Base-by-base conservation (phyloP, 2,113 vertebrate genomes). In the Gadus chalcogrammus region DNA sequence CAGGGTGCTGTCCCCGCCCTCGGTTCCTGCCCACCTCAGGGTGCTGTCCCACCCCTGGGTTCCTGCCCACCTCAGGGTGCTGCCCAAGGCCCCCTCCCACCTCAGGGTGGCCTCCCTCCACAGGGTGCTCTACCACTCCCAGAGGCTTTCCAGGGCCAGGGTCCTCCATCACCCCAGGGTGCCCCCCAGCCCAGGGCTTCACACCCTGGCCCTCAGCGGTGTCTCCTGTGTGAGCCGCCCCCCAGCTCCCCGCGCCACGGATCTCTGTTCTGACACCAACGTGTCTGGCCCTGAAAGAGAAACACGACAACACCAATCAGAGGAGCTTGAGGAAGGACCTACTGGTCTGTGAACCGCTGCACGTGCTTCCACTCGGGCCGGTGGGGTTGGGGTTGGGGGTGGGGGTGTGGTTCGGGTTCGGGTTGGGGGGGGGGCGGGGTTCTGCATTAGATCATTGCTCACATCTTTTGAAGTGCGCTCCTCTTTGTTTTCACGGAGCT, bases 241-340 rank as follows among this genome's bases (percentile, higher is more conserved):
- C 65, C 8, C 42, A 48, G 2, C 61, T 67, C 24, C 61, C 74
- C 15, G 24, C 20, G 27, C 24, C 70, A 28, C 13, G 31, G 28
- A 35, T 42, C 13, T 69, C 78, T 64, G 71, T 84, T 77, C 82
- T 90, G 74, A 79, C 5, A 85, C 89, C 78, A n/a, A 82, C 89
- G 88, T 93, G 93, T 82, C 91, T 93, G 78, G 84, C 87, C 67
- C 95, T 96, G 88, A 79, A 92, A 70, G 13, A 62, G 2, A 31
- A 27, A 27, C 3, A 62, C 24, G 22, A 62, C 4, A n/a, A 62
- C 9, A 62, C 17, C 22, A 61, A 61, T 61, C 8, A 11, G 11
- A 24, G 73, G 70, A 69, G 42, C 42, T 64, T 61, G 60, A 35
- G 4, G 82, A 79, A 84, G 61, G 59, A 82, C 11, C 17, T 76